Evolutionary conservation across 1,140 invertebrate species (phyloP).

Genomic region (Reticulitermes speratus): DNA sequence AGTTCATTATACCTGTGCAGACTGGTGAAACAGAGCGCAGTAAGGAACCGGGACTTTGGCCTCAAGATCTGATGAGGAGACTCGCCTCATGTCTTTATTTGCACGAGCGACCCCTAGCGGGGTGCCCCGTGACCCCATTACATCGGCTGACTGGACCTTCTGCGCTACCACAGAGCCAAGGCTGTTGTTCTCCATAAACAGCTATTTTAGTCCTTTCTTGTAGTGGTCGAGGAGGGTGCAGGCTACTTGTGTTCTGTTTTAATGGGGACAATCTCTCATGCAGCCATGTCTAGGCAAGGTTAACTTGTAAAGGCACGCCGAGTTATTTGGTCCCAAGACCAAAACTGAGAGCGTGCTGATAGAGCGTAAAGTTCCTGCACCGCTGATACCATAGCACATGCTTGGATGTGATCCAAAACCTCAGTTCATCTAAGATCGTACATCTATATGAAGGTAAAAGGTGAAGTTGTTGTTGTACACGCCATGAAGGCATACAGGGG

Average conservation of each 20-base stretch:
- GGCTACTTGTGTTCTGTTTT: background rate
- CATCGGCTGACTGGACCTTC: background rate
- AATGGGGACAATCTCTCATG: background rate
- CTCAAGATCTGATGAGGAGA: background rate
- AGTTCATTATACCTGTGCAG: background rate
- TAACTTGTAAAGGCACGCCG: too few species aligned
- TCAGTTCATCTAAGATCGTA: too few species aligned
- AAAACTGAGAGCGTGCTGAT: too few species aligned
- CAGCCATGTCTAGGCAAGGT: too few species aligned
- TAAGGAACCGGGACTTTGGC: background rate
- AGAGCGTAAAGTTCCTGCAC: too few species aligned
- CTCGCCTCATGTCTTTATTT: conserved; percentile 15
- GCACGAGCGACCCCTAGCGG: background rate
- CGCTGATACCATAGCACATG: too few species aligned
- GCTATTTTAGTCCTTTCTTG: background rate
- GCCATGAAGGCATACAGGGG: too few species aligned
- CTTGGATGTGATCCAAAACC: too few species aligned
- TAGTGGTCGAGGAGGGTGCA: background rate
- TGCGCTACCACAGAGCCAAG: background rate
- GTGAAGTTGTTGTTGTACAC: too few species aligned
- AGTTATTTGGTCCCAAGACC: too few species aligned
- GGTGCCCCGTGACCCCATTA: conserved; percentile 10
- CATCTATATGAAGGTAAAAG: too few species aligned
- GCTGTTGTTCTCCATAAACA: background rate
- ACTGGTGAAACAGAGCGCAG: background rate